Base-by-base conservation (phyloP, 1,140 invertebrate species). In the Medauroidea extradentata region DNA sequence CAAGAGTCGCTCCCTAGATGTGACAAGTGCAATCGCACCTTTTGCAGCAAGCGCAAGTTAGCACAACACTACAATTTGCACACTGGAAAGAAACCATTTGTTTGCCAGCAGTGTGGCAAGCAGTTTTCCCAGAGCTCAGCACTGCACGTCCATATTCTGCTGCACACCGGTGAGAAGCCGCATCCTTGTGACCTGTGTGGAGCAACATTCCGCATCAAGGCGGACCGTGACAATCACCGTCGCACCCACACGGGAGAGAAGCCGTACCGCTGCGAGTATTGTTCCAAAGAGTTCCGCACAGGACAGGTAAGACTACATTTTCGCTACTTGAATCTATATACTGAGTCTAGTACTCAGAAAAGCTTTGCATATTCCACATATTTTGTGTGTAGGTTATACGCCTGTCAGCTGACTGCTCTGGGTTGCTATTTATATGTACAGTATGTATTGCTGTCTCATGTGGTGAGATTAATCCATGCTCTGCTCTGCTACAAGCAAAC, bases 21-120 rank as follows among this genome's bases (percentile, higher is more conserved):
- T 56, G 8, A 42, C 24, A 18, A 44, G 5, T 56, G 53, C 38
- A 16, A 29, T 23, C 43, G 46, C 24, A 41, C 29, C 13, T 56
- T 56, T 24, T 34, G 21, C n/a, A 39, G 52, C n/a, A 49, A 59
- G 8, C 48, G 42, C n/a, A 24, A 39, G 8, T 49, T 57, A 2
- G 27, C 25, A 11, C 24, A 49, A 27, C 79, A 82, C 60, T 77
- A 82, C 68, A 73, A 89, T 50, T 81, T 90, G 34, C 89, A 91
- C 65, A 89, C 85, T 0, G 83, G 83, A 0, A 81, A 83, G 52
- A 84, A 82, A 50, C 83, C 83, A 0, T 82, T 75, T 44, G 67
- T 74, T 9, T 82, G 81, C 59, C 67, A 78, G 0, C 57, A 75
- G 5, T 83, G 81, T 56, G 58, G 68, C 1, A 79, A 78, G 53